Evolutionary conservation across 1,140 invertebrate genomes (phyloP).

Genomic region (Pollicipes pollicipes): DNA sequence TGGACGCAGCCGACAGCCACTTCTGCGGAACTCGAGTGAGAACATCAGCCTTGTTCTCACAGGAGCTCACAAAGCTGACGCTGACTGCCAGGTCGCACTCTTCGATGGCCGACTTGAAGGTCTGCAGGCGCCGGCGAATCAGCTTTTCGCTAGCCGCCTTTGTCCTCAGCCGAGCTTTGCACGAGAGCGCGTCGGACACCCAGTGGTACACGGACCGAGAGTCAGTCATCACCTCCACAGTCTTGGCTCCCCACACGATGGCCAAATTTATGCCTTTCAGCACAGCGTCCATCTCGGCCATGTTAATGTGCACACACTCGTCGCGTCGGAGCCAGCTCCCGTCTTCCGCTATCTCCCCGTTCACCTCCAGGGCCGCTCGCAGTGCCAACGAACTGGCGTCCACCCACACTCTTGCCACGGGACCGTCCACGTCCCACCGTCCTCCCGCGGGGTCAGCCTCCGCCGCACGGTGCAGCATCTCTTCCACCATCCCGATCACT

Average conservation of each 20-base stretch:
- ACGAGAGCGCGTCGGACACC: too few species aligned
- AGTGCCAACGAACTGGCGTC: constrained; percentile 11
- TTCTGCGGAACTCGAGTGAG: too few species aligned
- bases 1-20: too few species aligned
- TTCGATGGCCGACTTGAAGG: too few species aligned
- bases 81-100: too few species aligned
- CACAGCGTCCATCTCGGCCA: constrained; percentile 14
- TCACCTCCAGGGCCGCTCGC: constrained; percentile 7
- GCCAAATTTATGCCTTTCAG: constrained; percentile 9
- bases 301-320: constrained; percentile 9
- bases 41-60: too few species aligned
- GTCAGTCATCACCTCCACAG: constrained; percentile 8
- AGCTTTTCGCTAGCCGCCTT: too few species aligned
- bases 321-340: constrained; percentile 8
- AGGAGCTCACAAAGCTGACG: too few species aligned
- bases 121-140: too few species aligned
- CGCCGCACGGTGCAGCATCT: background rate
- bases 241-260: constrained; percentile 9
- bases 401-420: constrained; percentile 9
- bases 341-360: constrained; percentile 5
- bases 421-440: constrained; percentile 5
- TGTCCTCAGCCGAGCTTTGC: too few species aligned
- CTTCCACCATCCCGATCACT: constrained; percentile 5
- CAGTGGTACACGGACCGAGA: too few species aligned
- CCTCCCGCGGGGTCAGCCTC: constrained; percentile 5